Percentiles rank a stretch among this genome's conserved stretches.
phyloP scores from a whole-genome alignment of 2,888 invertebrate genomes.

The Melolontha melolontha region DNA sequence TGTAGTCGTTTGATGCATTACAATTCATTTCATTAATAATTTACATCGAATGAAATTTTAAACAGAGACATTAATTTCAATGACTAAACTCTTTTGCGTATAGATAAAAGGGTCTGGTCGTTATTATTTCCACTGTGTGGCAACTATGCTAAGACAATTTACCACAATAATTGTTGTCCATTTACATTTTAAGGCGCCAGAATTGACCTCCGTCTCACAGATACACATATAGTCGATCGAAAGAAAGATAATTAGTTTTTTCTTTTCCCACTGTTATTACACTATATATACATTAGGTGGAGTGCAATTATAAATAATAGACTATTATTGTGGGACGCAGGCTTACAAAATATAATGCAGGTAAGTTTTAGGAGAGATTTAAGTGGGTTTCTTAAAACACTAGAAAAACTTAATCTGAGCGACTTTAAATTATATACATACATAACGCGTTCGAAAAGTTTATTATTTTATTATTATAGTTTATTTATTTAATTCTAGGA shows the following conservation, averaged over 20 bases:
- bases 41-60: no score
- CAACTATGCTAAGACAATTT: conserved; percentile 21
- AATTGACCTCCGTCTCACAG: not conserved
- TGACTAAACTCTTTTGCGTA: conserved; percentile 18
- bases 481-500: no score
- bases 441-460: no score
- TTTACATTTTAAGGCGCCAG: conserved; percentile 35
- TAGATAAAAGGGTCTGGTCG: not conserved
- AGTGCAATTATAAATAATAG: conserved; percentile 39
- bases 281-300: conserved; percentile 20
- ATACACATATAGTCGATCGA: conserved; percentile 15
- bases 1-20: no score
- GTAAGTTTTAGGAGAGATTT: no score
- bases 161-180: conserved; percentile 40
- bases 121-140: conserved; percentile 20
- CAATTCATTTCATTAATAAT: no score
- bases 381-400: no score
- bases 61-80: conserved; percentile 20
- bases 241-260: conserved; percentile 32
- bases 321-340: conserved; percentile 23
- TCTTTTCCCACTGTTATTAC: conserved; percentile 32
- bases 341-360: conserved; percentile 10
- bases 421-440: no score
- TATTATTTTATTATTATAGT: no score
- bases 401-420: no score